Conservation (phyloP, 2,888 invertebrate species). For the Meta bourneti region DNA sequence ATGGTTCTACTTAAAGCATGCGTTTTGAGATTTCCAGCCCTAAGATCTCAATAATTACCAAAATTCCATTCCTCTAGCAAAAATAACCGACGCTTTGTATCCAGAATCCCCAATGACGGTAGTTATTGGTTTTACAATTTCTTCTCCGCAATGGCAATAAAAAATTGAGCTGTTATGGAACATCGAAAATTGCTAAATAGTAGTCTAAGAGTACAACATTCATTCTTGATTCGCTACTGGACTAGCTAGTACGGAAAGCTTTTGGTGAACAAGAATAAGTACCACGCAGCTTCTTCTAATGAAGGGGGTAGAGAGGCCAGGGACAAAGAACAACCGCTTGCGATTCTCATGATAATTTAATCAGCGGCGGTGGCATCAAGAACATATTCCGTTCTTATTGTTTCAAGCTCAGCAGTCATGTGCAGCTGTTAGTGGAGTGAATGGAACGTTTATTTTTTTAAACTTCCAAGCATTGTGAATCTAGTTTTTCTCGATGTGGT, state of each 20-base stretch:
- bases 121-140: constrained; percentile 25
- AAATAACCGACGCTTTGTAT: constrained; percentile 50
- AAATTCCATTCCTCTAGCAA: constrained; percentile 11
- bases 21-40: too few species aligned
- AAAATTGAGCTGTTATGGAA: constrained; percentile 55
- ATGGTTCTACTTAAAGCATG: too few species aligned
- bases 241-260: constrained; percentile 26
- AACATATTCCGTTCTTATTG: neutral
- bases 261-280: constrained; percentile 18
- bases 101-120: constrained; percentile 17
- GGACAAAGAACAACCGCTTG: constrained; percentile 19
- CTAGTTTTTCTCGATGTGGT: too few species aligned
- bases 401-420: neutral
- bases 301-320: neutral
- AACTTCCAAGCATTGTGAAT: too few species aligned
- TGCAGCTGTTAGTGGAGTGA: neutral
- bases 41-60: neutral
- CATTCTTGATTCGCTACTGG: neutral
- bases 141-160: constrained; percentile 5
- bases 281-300: constrained; percentile 19
- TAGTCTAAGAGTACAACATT: constrained; percentile 4
- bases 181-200: constrained; percentile 41
- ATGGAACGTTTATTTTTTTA: neutral
- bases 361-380: neutral
- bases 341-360: neutral